These are phyloP conservation scores for Ormyrus thymus DNA, from an alignment of 2,888 invertebrate species.

Conservation along the genomic window DNA sequence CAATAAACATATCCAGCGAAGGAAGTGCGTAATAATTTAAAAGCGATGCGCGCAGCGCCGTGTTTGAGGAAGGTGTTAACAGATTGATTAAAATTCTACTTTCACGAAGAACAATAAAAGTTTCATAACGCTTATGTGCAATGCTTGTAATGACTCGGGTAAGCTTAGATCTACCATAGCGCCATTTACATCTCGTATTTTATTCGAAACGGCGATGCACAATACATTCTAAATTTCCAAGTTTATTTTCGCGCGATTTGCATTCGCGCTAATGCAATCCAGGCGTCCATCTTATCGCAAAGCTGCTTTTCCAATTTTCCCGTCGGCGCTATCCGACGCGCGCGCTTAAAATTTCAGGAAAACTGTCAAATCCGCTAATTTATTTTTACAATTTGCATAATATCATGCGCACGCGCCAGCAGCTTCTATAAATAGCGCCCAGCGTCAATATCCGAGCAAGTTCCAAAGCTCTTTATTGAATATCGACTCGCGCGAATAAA, in stretches of 20 bases:
- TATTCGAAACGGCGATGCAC: conserved; percentile 11
- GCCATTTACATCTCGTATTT: conserved; percentile 5
- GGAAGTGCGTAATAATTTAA: conserved; percentile 13
- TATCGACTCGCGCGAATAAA: conserved; percentile 25
- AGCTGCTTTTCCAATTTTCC: neutral
- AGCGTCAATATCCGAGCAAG: conserved; percentile 36
- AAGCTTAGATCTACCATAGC: conserved; percentile 17
- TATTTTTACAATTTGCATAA: conserved; percentile 29
- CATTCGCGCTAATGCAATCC: neutral
- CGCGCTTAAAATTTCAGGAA: neutral
- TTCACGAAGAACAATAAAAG: conserved; percentile 41
- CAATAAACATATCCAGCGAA: conserved; percentile 12
- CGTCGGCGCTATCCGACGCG: no score
- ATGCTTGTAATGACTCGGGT: conserved; percentile 24
- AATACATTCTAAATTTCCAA: conserved; percentile 2
- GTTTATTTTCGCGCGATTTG: neutral
- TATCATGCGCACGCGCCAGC: neutral
- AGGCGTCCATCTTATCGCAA: conserved; percentile 5
- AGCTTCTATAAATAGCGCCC: conserved; percentile 30
- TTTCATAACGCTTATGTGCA: conserved; percentile 23
- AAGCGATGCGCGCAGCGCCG: neutral
- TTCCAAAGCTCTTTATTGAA: conserved; percentile 35
- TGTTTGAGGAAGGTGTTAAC: conserved; percentile 31
- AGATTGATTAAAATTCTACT: conserved; percentile 44
- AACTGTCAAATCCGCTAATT: neutral